Base-by-base conservation (phyloP, 1,140 invertebrate genomes). In the Scylla paramamosain region DNA sequence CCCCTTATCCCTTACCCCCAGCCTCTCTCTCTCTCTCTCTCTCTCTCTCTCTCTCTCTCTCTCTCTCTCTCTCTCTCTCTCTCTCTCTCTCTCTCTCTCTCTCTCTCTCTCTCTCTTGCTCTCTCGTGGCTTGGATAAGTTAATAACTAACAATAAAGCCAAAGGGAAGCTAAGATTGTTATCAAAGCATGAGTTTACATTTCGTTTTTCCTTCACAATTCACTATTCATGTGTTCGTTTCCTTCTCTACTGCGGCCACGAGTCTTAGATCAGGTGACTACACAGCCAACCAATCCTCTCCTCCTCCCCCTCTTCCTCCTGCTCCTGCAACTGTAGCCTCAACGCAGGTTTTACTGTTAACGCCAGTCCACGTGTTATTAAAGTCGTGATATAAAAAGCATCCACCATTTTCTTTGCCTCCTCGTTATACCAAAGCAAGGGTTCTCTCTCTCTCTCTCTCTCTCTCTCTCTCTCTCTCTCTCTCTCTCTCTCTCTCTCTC, bases 391-490 rank as follows among this genome's bases (percentile, higher is more conserved):
- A 77, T n/a, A 77, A 77, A 77, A 77, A 77, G 6, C 25, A 77
- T 7, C 1, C 20, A 77, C n/a, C 16, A 77, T n/a, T n/a, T 25
- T 20, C 67, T 77, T 77, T 77, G 25, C 25, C 6, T 77, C 25
- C 25, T 77, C 67, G n/a, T 77, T 77, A 25, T 77, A 77, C 8
- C 67, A 7, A n/a, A 3, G n/a, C 20, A 59, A 12, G 16, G 52
- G 52, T 14, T 46, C 39, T 48, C 39, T 90, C 39, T 89, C 88
- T 89, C 88, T 89, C 88, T 89, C 88, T 89, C 88, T 89, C 88
- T 89, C 88, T 89, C 88, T 89, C 88, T 89, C 88, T 89, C 88
- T 89, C 88, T 89, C 88, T 90, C 88, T 90, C 88, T 46, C 88
- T 90, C 88, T 46, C 88, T 90, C 88, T 90, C 88, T 46, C 88